These are phyloP conservation scores for Parauchenoglanis punctatus DNA, from an alignment of 2,797 vertebrate genomes.

Conservation along the genomic window DNA sequence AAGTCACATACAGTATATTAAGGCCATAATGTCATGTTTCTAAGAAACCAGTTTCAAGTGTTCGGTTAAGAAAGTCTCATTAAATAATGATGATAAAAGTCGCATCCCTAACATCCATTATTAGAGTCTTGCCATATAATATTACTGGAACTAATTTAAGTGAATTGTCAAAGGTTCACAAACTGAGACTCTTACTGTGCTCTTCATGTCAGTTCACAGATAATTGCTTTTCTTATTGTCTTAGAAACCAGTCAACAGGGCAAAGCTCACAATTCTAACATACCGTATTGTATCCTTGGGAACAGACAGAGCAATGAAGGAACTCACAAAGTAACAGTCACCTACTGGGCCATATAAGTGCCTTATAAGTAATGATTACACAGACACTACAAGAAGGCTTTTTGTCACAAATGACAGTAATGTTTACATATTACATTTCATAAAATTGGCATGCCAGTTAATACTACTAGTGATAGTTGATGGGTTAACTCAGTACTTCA, in stretches of 20 bases:
- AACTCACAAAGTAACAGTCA: conserved; percentile 50
- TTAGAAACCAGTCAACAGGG: conserved; percentile 70
- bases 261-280: conserved; percentile 60
- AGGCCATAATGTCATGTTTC: conserved; percentile 31
- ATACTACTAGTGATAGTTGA: neutral
- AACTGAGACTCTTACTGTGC: conserved; percentile 52
- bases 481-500: neutral
- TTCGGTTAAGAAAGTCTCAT: conserved; percentile 50
- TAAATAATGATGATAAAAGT: conserved; percentile 49
- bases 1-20: conserved; percentile 33
- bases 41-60: conserved; percentile 42
- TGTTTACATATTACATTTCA: conserved; percentile 40
- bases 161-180: conserved; percentile 59
- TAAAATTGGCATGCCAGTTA: neutral
- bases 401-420: conserved; percentile 47
- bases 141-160: conserved; percentile 60
- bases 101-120: conserved; percentile 53
- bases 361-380: conserved; percentile 45
- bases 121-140: conserved; percentile 59
- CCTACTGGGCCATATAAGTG: conserved; percentile 34
- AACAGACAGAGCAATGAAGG: conserved; percentile 59
- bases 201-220: conserved; percentile 54
- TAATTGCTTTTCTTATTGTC: conserved; percentile 75
- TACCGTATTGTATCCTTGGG: conserved; percentile 67
- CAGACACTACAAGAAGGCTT: conserved; percentile 33